Evolutionary conservation across 1,140 invertebrate species (phyloP).

Genomic region (Thaumatotibia leucotreta): DNA sequence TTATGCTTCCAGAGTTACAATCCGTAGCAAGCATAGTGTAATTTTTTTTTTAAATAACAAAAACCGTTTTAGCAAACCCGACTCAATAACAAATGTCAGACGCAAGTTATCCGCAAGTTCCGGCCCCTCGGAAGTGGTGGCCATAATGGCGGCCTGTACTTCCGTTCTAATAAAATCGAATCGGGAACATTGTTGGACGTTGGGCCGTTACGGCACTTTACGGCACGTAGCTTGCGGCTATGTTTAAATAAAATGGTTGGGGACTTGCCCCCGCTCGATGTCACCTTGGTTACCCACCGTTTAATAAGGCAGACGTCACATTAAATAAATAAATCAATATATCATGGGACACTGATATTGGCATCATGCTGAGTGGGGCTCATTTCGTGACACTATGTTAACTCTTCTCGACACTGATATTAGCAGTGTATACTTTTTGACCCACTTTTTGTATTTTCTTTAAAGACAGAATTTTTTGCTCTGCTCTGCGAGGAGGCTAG

Average conservation of each 20-base stretch:
- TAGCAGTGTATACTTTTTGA: no score
- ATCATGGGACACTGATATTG: no score
- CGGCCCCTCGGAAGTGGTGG: constrained; percentile 1
- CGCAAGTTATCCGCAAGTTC: constrained; percentile 22
- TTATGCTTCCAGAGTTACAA: no score
- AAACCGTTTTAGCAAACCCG: background rate
- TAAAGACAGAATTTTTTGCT: no score
- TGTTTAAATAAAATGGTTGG: background rate
- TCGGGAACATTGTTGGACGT: background rate
- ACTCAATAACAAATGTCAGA: constrained; percentile 15
- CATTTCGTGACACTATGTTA: no score
- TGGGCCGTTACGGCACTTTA: background rate
- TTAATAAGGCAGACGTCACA: no score
- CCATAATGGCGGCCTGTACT: constrained; percentile 26
- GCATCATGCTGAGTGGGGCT: no score
- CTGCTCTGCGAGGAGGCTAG: no score
- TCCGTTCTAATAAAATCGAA: constrained; percentile 19
- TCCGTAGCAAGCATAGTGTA: background rate
- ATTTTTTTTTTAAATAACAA: background rate
- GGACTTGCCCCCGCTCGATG: background rate
- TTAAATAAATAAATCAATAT: no score
- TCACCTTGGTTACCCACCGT: no score
- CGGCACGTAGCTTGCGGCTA: background rate
- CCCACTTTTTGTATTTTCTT: no score
- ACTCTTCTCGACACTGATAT: no score